Evolutionary conservation across 2,888 invertebrate species (phyloP).

Genomic region (Catocala fraxini): DNA sequence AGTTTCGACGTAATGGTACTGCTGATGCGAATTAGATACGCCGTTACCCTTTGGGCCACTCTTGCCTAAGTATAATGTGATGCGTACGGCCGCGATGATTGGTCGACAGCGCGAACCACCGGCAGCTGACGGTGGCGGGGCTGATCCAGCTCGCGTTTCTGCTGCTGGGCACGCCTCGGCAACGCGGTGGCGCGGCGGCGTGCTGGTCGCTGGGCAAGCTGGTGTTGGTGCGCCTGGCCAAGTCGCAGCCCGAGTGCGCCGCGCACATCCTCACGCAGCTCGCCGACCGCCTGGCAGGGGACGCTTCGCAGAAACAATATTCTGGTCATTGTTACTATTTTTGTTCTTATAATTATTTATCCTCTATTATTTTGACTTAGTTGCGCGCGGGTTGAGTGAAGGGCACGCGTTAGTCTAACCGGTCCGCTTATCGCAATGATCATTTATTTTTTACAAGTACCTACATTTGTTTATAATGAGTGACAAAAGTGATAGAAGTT

Average conservation of each 20-base stretch:
- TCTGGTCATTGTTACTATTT: constrained; percentile 58
- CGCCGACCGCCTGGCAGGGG: constrained; percentile 67
- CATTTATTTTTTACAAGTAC: too few relatives aligned
- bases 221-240: constrained; percentile 71
- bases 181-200: constrained; percentile 53
- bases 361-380: too few relatives aligned
- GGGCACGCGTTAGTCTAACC: too few relatives aligned
- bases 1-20: too few relatives aligned
- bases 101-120: constrained; percentile 73
- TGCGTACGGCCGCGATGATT: too few relatives aligned
- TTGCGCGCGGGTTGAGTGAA: too few relatives aligned
- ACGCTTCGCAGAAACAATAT: constrained; percentile 64
- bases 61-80: too few relatives aligned
- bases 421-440: too few relatives aligned
- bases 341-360: too few relatives aligned
- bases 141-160: constrained; percentile 75
- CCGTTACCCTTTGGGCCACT: too few relatives aligned
- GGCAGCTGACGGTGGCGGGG: constrained; percentile 74
- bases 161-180: constrained; percentile 61
- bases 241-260: constrained; percentile 72
- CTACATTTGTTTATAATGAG: too few relatives aligned
- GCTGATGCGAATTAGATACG: not conserved
- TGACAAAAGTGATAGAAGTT: too few relatives aligned
- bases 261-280: constrained; percentile 68
- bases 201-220: constrained; percentile 76